Base-by-base conservation (phyloP, 2,888 invertebrate genomes). In the Cistogaster globosa region DNA sequence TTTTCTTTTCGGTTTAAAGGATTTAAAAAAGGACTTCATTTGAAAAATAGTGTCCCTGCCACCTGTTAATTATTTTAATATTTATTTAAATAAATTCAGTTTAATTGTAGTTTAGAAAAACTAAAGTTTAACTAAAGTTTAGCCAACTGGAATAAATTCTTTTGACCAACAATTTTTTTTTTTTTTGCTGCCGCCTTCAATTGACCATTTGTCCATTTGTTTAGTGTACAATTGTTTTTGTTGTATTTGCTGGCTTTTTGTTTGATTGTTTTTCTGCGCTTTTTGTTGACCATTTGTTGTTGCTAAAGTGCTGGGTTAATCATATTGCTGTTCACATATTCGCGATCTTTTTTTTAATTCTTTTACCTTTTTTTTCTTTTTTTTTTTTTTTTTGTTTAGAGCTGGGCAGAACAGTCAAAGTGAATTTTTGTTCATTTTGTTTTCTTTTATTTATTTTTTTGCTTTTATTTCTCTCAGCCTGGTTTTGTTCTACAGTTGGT, bases 331-430 rank as follows among this genome's bases (percentile, higher is more conserved):
- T 77, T 51, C 60, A 60, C 69, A 20, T 67, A 67, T 48, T 60
- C 42, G 60, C 68, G 18, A 38, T 71, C 7, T 26, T 48, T 76
- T 58, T 67, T 67, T 57, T n/a, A n/a, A n/a, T n/a, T n/a, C n/a
- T n/a, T n/a, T n/a, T n/a, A n/a, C n/a, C n/a, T n/a, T 48, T 48
- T 51, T 45, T 16, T 22, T 63, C 2, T 1, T n/a, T 60, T 65
- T 67, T 51, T 32, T 26, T 65, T 67, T 32, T 32, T 42, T 58
- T 67, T 42, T 76, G 53, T 79, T 76, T 67, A 67, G 67, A 67
- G 63, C 81, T 81, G 42, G 76, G 72, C 67, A 77, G 72, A 84
- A 81, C 72, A 84, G 84, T 81, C 81, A 84, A 84, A 81, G 84
- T 84, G 45, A 72, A 80, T 72, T 81, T 75, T 80, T 75, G 58